Evolutionary conservation across 2,797 vertebrate genomes (phyloP).

Genomic region (Pangasius mekongensis): DNA sequence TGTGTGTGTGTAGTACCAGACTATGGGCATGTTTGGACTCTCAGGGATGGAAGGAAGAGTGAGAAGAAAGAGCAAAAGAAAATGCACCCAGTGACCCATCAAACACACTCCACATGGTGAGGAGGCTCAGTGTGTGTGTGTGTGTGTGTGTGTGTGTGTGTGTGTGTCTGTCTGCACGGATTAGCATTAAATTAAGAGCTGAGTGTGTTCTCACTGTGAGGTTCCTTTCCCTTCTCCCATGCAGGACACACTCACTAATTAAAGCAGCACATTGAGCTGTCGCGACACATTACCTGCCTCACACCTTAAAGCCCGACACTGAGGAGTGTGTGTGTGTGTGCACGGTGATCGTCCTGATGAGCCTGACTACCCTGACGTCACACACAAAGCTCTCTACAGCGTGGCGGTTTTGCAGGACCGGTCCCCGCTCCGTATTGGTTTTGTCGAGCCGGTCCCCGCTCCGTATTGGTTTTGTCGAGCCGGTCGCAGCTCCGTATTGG

Average conservation of each 20-base stretch:
- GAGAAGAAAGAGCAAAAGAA: background rate
- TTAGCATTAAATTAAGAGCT: conserved; percentile 15
- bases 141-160: conserved; percentile 34
- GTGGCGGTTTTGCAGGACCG: background rate
- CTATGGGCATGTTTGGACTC: background rate
- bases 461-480: too few relatives aligned
- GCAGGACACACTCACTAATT: conserved; percentile 42
- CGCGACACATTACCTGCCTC: conserved; percentile 36
- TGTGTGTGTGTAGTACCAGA: background rate
- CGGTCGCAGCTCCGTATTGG: background rate
- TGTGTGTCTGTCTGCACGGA: background rate
- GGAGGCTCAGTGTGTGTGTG: conserved; percentile 31
- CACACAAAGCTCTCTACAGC: background rate
- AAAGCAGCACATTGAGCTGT: conserved; percentile 45
- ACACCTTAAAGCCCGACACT: conserved; percentile 27
- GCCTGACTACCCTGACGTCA: background rate
- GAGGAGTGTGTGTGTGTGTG: background rate
- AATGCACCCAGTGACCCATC: conserved; percentile 9
- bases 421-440: background rate
- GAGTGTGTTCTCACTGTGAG: conserved; percentile 29
- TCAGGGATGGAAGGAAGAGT: background rate
- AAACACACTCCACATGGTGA: background rate
- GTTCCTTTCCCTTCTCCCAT: conserved; percentile 28
- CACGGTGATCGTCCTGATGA: background rate
- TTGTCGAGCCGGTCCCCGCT: too few relatives aligned